A percentile compares a stretch with the other conserved stretches of the same genome.
phyloP scores from a whole-genome alignment of 2,888 invertebrate species.

The Philereme transversata region DNA sequence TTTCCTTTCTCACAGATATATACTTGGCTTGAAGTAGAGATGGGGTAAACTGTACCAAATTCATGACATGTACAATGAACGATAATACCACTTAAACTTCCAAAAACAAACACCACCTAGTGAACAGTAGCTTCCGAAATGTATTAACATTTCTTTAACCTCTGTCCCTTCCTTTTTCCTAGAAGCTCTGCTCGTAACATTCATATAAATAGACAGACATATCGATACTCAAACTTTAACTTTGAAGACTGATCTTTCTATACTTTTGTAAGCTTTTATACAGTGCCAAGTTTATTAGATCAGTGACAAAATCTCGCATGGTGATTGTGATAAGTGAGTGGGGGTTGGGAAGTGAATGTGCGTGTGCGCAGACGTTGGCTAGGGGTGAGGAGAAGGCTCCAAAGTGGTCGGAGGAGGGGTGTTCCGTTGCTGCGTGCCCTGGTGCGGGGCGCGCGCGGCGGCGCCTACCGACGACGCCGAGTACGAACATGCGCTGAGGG shows the following conservation, averaged over 20 bases:
- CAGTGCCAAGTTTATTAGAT: constrained; percentile 28
- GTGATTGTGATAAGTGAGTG: constrained; percentile 31
- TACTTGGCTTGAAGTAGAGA: constrained; percentile 32
- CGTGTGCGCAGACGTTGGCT: constrained; percentile 76
- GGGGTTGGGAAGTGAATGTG: constrained; percentile 62
- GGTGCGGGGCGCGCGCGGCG: constrained; percentile 90
- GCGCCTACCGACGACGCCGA: constrained; percentile 85
- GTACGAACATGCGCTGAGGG: constrained; percentile 73
- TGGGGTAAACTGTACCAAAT: constrained; percentile 53
- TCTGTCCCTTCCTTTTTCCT: constrained; percentile 37
- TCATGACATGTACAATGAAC: constrained; percentile 29
- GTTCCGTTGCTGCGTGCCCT: constrained; percentile 93
- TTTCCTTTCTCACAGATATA: constrained; percentile 30
- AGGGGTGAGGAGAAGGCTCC: constrained; percentile 74
- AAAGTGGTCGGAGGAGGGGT: constrained; percentile 90
- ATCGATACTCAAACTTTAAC: constrained; percentile 63
- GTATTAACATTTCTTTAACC: constrained; percentile 42
- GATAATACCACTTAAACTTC: constrained; percentile 39
- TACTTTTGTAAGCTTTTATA: constrained; percentile 32
- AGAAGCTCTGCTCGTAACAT: constrained; percentile 33
- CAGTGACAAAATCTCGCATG: constrained; percentile 24
- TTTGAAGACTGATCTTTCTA: constrained; percentile 67
- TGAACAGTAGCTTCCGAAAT: constrained; percentile 40
- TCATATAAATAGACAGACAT: constrained; percentile 63
- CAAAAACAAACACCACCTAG: constrained; percentile 36